phyloP scores from a whole-genome alignment of 2,888 invertebrate species.

The Odontothrips loti region DNA sequence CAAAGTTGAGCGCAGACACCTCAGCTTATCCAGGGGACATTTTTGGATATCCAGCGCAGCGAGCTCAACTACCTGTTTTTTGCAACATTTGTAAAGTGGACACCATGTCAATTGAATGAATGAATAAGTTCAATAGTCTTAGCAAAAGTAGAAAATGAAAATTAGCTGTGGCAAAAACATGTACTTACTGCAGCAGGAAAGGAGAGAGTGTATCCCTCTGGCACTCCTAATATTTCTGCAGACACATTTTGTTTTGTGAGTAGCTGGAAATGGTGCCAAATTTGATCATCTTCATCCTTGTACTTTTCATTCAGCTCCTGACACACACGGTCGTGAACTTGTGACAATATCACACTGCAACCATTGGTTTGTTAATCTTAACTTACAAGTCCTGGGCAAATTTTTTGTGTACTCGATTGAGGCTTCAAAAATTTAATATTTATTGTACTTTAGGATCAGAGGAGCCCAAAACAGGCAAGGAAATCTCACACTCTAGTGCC shows the following conservation, averaged over 20 bases:
- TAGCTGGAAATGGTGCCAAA: neutral
- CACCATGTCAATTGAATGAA: too few species aligned
- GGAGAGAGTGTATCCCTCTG: neutral
- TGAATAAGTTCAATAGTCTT: too few species aligned
- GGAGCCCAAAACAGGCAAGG: too few species aligned
- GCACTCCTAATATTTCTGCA: neutral
- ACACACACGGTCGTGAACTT: neutral
- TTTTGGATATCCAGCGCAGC: neutral
- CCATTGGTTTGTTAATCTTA: too few species aligned
- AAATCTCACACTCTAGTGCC: too few species aligned
- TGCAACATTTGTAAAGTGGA: too few species aligned
- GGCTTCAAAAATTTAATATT: too few species aligned
- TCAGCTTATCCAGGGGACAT: neutral
- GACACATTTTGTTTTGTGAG: neutral
- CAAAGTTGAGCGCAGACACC: neutral
- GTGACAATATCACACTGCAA: neutral
- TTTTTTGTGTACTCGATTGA: too few species aligned
- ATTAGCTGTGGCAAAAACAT: neutral
- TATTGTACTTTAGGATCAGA: too few species aligned
- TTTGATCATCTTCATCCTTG: neutral
- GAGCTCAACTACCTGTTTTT: neutral
- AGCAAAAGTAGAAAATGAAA: too few species aligned
- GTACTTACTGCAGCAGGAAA: conserved; percentile 13
- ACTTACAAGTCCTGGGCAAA: too few species aligned
- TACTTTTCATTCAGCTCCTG: neutral